Evolutionary conservation across 2,888 invertebrate species (phyloP).

Genomic region (Melanostoma scalare): DNA sequence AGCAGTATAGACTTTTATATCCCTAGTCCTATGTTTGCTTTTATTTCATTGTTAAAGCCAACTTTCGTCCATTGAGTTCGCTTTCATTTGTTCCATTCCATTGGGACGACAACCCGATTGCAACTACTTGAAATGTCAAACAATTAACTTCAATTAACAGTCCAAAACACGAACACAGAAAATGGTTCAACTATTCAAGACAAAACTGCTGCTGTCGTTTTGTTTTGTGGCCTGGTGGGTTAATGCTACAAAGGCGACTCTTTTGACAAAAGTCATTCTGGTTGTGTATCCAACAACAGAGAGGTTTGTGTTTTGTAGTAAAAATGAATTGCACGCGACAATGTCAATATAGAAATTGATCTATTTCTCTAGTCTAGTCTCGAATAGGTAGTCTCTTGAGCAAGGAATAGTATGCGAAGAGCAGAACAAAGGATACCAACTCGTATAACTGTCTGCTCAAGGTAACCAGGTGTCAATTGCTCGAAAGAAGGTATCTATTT

Average conservation of each 20-base stretch:
- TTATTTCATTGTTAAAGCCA: no score
- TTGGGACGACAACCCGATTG: neutral
- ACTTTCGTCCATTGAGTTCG: neutral
- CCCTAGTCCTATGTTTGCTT: no score
- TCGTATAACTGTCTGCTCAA: neutral
- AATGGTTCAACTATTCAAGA: conserved; percentile 26
- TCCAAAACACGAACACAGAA: conserved; percentile 14
- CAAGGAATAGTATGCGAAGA: neutral
- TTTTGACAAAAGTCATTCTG: conserved; percentile 33
- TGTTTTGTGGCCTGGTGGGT: neutral
- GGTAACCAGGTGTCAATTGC: conserved; percentile 41
- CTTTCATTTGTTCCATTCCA: neutral
- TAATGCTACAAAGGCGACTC: neutral
- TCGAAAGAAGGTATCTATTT: neutral
- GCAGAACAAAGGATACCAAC: conserved; percentile 10
- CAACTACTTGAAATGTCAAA: conserved; percentile 21
- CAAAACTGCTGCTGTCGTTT: neutral
- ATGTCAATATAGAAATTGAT: conserved; percentile 58
- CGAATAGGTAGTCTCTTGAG: neutral
- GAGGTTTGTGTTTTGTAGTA: conserved; percentile 6
- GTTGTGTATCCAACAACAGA: conserved; percentile 1
- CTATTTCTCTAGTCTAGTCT: conserved; percentile 6
- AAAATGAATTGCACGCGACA: conserved; percentile 48
- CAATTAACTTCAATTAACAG: conserved; percentile 55
- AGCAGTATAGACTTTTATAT: no score